Base-by-base conservation (phyloP, 1,140 invertebrate species). In the Drosophila nigromelanica region DNA sequence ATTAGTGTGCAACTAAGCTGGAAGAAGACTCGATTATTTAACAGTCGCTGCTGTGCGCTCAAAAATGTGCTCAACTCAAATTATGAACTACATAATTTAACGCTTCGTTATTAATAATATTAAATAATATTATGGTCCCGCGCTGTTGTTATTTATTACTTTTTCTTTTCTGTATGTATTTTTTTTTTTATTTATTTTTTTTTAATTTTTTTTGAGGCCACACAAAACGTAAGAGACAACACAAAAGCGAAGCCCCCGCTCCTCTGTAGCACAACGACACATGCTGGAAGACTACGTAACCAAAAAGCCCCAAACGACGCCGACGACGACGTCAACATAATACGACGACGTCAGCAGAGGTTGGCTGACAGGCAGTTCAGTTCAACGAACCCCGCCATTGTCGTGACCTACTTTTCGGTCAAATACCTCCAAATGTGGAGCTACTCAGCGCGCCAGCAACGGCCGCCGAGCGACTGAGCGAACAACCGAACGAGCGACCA, bases 401-500 rank as follows among this genome's bases (percentile, higher is more conserved):
- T 91, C 91, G 91, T 92, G 91, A 92, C 91, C 91, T 80, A 92
- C 72, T 77, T 92, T 91, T 90, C 90, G 91, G 89, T 92, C 91
- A 91, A 69, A 87, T 76, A 92, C 91, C 91, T 91, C 82, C 78
- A 74, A 90, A 91, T 91, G 81, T 91, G 75, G 90, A 91, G 90
- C 90, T 91, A 76, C 64, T 73, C 55, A 60, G 47, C 51, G 51
- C 58, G 59, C 55, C 33, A 67, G 63, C 18, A 18, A 67, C 54
- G 63, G 55, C 11, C 50, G 27, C n/a, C 45, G 47, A 60, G 15
- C 52, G 43, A 40, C 27, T 11, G 61, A 72, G 45, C 40, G 61
- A 71, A 24, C 61, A 33, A 51, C 21, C 43, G 30, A 33, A 33
- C 7, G 7, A 33, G 30, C 27, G 15, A 15, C 15, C 27, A 33